Base-by-base conservation (phyloP, 2,888 invertebrate species). In the Busseola fusca region DNA sequence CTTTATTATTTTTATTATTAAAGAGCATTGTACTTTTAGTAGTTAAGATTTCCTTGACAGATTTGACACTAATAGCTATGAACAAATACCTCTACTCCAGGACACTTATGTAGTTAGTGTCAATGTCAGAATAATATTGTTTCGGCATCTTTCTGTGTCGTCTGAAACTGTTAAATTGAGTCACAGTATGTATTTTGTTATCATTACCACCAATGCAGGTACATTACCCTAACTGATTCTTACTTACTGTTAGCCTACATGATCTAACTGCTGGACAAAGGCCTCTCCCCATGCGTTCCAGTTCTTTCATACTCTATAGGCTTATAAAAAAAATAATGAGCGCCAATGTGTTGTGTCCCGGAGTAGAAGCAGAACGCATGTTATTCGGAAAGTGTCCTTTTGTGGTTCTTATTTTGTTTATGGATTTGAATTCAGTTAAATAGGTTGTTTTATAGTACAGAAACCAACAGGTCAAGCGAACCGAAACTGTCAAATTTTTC, bases 321-420 rank as follows among this genome's bases (percentile, higher is more conserved):
- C 10, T 34, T 54, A 10, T 54, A 25, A 34, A 30, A 59, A 40
- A 18, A 52, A 21, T 1, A 48, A 5, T n/a, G 27, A 37, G n/a
- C 9, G 54, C 37, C 14, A 6, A 10, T 30, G 14, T 57, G 27
- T 52, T 67, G 56, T 66, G 59, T 72, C 79, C 56, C 42, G 37
- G 54, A 64, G 57, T 80, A 72, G 52, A n/a, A 40, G 6, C 27
- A 58, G 21, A 58, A 16, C 14, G 45, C 50, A 50, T 64, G 77
- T 71, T 68, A 42, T 68, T 54, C 25, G 50, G 69, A 77, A 77
- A 77, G 79, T 80, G 79, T 80, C 78, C 81, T 60, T 25, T 60
- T n/a, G 1, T 57, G 10, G 45, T 18, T 45, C 21, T 45, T 59
- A 42, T 40, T 48, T 52, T 52, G 27, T 68, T 56, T 54, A 48